Evolutionary conservation across 2,113 vertebrate species (phyloP).

Genomic region (Lycocorax pyrrhopterus): DNA sequence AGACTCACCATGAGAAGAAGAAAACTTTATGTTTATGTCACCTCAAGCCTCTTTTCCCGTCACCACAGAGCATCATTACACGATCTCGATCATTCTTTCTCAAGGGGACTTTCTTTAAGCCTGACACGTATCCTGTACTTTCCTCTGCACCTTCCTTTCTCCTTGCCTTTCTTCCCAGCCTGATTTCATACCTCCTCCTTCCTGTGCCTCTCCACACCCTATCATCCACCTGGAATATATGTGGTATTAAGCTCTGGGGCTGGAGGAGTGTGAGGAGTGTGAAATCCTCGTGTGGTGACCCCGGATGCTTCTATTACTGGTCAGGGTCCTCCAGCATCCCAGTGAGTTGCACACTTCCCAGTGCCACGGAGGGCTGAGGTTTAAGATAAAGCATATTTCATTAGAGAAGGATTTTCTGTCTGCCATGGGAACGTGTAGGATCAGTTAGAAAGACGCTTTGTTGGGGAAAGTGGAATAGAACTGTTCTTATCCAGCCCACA

Average conservation of each 20-base stretch:
- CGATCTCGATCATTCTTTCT: not conserved
- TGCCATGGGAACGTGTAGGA: not conserved
- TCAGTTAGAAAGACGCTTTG: constrained; percentile 36
- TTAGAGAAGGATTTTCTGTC: not conserved
- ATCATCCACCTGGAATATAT: not conserved
- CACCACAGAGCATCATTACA: not conserved
- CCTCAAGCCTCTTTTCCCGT: not conserved
- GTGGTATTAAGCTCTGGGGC: not conserved
- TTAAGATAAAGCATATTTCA: not conserved
- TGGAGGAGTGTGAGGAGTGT: not conserved
- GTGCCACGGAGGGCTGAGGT: not conserved
- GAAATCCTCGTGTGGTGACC: not conserved
- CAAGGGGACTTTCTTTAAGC: not conserved
- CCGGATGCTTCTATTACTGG: not conserved
- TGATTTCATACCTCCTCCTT: not conserved
- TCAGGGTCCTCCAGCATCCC: not conserved
- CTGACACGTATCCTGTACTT: not conserved
- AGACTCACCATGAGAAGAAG: not conserved
- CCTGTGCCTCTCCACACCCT: not conserved
- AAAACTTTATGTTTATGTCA: not conserved
- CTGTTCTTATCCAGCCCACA: not conserved
- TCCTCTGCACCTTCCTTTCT: not conserved
- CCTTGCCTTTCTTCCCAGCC: not conserved
- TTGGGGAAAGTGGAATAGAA: not conserved
- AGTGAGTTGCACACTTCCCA: not conserved